Evolutionary conservation across 2,113 vertebrate species (phyloP).

Genomic region (Cranoglanis bouderius): DNA sequence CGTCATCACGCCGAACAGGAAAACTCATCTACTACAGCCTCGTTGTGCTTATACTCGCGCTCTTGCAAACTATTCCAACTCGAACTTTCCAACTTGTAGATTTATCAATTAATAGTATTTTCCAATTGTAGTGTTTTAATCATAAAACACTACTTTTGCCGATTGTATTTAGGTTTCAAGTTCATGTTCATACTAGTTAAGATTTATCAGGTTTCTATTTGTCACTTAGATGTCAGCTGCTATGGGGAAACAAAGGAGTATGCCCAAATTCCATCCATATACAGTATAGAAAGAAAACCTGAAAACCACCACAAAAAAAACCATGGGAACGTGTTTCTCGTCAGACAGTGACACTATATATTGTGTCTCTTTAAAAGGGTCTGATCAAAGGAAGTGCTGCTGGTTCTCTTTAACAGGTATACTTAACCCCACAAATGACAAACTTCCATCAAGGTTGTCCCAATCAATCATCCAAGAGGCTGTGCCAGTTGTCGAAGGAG

Average conservation of each 20-base stretch:
- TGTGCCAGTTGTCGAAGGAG: neutral
- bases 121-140: too few species aligned
- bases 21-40: too few species aligned
- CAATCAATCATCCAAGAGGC: neutral
- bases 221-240: neutral
- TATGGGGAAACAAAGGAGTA: neutral
- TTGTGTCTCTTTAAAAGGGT: neutral
- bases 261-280: neutral
- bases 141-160: too few species aligned
- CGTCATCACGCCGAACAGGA: too few species aligned
- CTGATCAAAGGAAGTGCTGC: neutral
- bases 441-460: neutral
- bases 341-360: neutral
- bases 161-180: too few species aligned
- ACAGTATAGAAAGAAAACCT: neutral
- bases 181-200: too few species aligned
- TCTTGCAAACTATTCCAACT: too few species aligned
- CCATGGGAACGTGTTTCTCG: neutral
- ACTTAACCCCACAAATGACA: neutral
- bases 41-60: too few species aligned
- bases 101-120: too few species aligned
- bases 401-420: neutral
- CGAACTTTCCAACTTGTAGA: too few species aligned
- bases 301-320: neutral
- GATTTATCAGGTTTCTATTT: neutral